These are phyloP conservation scores for Coptodon rendalli DNA, from an alignment of 2,113 vertebrate genomes.

Conservation along the genomic window DNA sequence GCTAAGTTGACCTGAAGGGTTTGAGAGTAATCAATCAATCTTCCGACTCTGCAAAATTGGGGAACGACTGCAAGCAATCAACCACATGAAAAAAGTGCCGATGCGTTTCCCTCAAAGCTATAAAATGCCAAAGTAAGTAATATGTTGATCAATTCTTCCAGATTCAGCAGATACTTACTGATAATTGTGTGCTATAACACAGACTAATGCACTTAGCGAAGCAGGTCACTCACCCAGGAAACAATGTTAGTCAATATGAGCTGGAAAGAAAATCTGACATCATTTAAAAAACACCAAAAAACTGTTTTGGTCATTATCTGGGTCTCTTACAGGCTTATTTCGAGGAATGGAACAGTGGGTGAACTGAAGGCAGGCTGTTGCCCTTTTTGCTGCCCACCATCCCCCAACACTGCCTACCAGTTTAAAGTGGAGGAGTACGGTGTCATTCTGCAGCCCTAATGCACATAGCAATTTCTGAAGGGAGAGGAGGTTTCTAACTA, in stretches of 20 bases:
- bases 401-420: background rate
- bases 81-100: background rate
- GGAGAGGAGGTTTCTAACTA: background rate
- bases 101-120: background rate
- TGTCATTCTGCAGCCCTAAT: constrained; percentile 5
- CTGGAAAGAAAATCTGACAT: background rate
- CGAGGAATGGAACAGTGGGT: background rate
- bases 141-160: background rate
- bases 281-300: background rate
- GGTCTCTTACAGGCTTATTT: background rate
- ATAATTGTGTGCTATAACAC: background rate
- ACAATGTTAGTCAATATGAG: background rate
- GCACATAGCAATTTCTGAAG: background rate
- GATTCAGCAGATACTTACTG: background rate
- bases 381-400: background rate
- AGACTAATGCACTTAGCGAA: background rate
- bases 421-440: background rate
- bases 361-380: background rate
- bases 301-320: background rate
- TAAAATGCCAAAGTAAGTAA: background rate
- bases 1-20: background rate
- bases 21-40: background rate
- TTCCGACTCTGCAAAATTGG: background rate
- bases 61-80: background rate
- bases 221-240: background rate